Conservation (phyloP, 2,113 vertebrate species). For the Pluvialis apricaria region DNA sequence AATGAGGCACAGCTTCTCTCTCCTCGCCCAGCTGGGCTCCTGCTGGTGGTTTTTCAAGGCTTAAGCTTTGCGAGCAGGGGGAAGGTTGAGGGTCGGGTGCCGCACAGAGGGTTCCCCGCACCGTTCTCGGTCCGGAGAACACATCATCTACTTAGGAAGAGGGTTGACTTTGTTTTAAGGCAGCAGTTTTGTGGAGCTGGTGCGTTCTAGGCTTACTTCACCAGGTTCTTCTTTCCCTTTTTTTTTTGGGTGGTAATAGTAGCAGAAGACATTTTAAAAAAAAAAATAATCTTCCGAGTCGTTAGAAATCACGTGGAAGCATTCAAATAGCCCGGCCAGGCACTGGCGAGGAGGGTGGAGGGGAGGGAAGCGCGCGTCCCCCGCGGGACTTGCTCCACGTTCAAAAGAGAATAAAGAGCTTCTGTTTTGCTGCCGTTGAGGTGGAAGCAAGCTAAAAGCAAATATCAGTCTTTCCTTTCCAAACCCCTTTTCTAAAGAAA, state of each 20-base stretch:
- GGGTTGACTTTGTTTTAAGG: neutral
- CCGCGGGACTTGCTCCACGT: neutral
- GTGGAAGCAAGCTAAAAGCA: neutral
- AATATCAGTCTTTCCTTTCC: neutral
- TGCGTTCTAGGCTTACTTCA: neutral
- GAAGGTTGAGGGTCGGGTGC: neutral
- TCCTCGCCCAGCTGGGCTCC: neutral
- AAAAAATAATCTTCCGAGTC: neutral
- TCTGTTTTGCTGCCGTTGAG: neutral
- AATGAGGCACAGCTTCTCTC: neutral
- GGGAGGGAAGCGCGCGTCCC: neutral
- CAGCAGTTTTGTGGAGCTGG: neutral
- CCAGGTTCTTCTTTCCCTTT: neutral
- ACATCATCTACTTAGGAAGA: neutral
- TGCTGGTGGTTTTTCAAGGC: neutral
- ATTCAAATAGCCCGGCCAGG: slow-evolving; percentile 12
- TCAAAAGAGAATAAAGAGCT: slow-evolving; percentile 14
- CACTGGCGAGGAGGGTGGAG: neutral
- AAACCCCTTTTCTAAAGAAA: neutral
- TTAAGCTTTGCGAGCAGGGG: neutral
- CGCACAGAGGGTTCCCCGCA: neutral
- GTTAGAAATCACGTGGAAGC: slow-evolving; percentile 12
- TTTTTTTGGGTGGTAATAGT: neutral
- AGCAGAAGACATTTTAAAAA: neutral
- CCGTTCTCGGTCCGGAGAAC: neutral